These are phyloP conservation scores for Palythoa heliodiscus DNA, from an alignment of 92 coral and sea anemone genomes.

Conservation along the genomic window DNA sequence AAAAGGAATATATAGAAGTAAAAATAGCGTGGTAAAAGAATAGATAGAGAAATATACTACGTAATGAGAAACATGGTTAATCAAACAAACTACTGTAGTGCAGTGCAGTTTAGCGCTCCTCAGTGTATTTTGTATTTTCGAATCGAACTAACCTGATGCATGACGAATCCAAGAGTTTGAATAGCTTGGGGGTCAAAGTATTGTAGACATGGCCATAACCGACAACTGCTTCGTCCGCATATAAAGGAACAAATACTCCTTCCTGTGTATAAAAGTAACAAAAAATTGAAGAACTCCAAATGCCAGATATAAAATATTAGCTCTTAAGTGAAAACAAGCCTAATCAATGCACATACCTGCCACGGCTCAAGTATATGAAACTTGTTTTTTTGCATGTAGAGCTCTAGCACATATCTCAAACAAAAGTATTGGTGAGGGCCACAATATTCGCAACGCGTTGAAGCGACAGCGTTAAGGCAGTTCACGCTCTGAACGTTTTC, in stretches of 20 bases:
- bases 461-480: constrained; percentile 40
- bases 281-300: constrained; percentile 3
- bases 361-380: constrained; percentile 67
- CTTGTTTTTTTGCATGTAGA: constrained; percentile 53
- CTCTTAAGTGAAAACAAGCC: constrained; percentile 4
- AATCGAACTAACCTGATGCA: constrained; percentile 49
- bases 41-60: too few species aligned
- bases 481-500: constrained; percentile 21
- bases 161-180: constrained; percentile 56
- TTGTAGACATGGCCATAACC: constrained; percentile 49
- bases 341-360: constrained; percentile 38
- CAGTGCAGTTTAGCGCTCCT: background rate
- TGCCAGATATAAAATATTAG: background rate
- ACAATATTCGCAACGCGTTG: constrained; percentile 58
- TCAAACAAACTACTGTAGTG: too few species aligned
- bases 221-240: constrained; percentile 42
- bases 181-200: constrained; percentile 38
- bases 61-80: background rate
- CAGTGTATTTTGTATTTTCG: background rate
- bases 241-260: constrained; percentile 44
- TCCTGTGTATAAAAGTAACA: constrained; percentile 27
- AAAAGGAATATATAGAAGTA: background rate
- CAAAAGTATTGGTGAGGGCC: constrained; percentile 68
- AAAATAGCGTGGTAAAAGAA: too few species aligned
- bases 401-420: constrained; percentile 39